These are phyloP conservation scores for Muraenolepis orangiensis DNA, from an alignment of 2,797 vertebrate species.

Conservation along the genomic window DNA sequence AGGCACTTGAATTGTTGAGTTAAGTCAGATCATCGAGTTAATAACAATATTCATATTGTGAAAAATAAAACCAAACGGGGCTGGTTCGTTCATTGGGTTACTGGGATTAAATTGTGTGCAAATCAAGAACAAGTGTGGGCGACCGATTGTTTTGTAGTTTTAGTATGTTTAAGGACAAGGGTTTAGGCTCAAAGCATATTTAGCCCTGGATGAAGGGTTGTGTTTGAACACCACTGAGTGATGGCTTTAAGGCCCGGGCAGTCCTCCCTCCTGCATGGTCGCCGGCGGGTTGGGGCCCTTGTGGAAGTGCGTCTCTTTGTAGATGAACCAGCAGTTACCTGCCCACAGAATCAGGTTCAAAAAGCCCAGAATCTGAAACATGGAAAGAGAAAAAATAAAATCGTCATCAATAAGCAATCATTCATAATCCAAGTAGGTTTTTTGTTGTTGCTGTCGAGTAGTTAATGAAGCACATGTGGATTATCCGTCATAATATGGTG, in stretches of 20 bases:
- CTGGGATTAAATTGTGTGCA: neutral
- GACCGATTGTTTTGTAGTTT: neutral
- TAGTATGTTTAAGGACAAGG: constrained; percentile 9
- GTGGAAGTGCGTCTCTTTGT: constrained; percentile 88
- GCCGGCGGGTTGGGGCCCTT: constrained; percentile 63
- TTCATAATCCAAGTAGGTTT: neutral
- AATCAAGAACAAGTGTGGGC: neutral
- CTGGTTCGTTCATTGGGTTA: neutral
- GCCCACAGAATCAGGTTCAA: constrained; percentile 91
- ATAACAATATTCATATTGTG: neutral
- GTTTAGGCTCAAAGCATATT: constrained; percentile 36
- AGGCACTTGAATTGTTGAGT: neutral
- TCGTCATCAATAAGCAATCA: neutral
- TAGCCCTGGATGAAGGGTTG: constrained; percentile 22
- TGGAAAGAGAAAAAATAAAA: constrained; percentile 19
- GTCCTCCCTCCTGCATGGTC: constrained; percentile 76
- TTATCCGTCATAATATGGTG: neutral
- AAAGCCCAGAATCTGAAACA: constrained; percentile 85
- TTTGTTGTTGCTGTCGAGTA: neutral
- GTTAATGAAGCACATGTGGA: neutral
- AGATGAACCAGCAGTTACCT: constrained; percentile 94
- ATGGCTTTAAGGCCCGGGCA: constrained; percentile 53
- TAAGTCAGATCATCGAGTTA: neutral
- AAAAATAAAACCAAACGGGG: neutral
- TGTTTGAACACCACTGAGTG: neutral